phyloP scores from a whole-genome alignment of 1,140 invertebrate species.

The Cyrtorhinus lividipennis region DNA sequence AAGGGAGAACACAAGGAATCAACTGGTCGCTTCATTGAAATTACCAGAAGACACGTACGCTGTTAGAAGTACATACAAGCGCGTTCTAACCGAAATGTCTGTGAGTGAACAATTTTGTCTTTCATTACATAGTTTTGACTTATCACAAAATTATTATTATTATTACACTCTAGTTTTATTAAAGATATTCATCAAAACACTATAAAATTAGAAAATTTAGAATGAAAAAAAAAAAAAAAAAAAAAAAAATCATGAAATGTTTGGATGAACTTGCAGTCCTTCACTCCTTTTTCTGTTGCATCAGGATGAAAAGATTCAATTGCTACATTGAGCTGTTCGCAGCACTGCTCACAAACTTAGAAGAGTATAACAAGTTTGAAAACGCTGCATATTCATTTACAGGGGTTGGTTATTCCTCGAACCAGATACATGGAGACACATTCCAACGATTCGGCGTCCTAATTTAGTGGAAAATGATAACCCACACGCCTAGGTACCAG shows the following conservation, averaged over 20 bases:
- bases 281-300: neutral
- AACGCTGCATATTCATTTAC: too few species aligned
- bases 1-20: slow-evolving; percentile 37
- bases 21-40: slow-evolving; percentile 38
- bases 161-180: neutral
- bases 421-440: too few species aligned
- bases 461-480: too few species aligned
- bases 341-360: neutral
- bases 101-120: slow-evolving; percentile 15
- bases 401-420: too few species aligned
- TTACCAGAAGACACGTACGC: slow-evolving; percentile 35
- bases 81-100: slow-evolving; percentile 22
- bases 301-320: neutral
- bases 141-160: neutral
- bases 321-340: neutral
- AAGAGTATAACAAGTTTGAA: too few species aligned
- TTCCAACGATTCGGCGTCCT: too few species aligned
- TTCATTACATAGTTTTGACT: neutral
- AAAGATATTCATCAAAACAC: neutral
- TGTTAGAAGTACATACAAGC: slow-evolving; percentile 28
- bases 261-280: neutral
- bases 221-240: too few species aligned
- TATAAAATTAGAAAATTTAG: too few species aligned
- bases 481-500: too few species aligned
- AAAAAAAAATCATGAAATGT: too few species aligned